Evolutionary conservation across 2,113 vertebrate genomes (phyloP), one percentile per base, ranked within the genome.

Genomic region (Myotis lucifugus): DNA sequence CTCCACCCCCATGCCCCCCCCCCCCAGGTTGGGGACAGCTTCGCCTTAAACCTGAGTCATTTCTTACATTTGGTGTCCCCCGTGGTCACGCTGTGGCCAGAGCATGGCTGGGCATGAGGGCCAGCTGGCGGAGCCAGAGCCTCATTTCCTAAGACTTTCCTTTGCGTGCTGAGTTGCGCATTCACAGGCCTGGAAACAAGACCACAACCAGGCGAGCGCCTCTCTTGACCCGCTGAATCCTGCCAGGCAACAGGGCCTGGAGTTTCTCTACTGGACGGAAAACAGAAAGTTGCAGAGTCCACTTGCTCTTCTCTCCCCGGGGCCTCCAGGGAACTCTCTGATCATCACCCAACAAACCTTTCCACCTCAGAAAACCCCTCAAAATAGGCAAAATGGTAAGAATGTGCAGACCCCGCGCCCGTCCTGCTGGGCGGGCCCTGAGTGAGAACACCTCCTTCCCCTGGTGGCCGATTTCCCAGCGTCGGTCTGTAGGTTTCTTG

Each of bases 241-340:
- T 78, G 93, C 95, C 97, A 97, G 95, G 2, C n/a, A n/a, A 87
- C 32, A 73, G 93, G 91, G 78, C 97, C 96, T 93, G 91, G 42
- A 87, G 0, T 94, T 96, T 91, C 92, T 77, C 8, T 95, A 83
- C 54, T 95, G 10, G 4, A 96, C 67, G 87, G 85, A 67, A 54
- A 74, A 94, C 82, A 52, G 70, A 94, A 96, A 32, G 0, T 89
- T 91, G 72, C 92, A 93, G 67, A 93, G 54, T 93, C 8, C 21
- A 0, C 94, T 97, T 79, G 90, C 29, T 97, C 95, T 95, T 98
- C 97, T 95, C 91, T 97, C 83, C 56, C 95, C 85, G 88, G 97
- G 93, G 85, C 96, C 94, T 76, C 64, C 52, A 25, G 1, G 76
- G 59, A 61, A 77, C 48, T 14, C 69, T 69, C 70, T 81, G 46